Base-by-base conservation (phyloP, 2,888 invertebrate genomes). In the Arctia plantaginis region DNA sequence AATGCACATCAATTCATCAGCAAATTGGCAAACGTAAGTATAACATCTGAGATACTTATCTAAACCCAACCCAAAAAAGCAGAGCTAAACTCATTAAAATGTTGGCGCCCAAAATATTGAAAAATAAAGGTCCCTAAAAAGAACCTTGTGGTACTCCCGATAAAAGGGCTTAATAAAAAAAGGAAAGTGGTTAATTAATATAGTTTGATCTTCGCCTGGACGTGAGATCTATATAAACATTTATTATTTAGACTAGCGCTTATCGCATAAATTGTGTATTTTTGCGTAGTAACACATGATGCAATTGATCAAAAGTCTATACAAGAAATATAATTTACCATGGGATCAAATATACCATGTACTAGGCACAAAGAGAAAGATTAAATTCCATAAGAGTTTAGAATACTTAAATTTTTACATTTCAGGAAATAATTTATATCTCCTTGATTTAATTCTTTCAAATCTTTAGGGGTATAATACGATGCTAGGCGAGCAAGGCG, bases 1-100 rank as follows among this genome's bases (percentile, higher is more conserved):
- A 97, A 98, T 87, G 98, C 98, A 66, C 98, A 98, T 85, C 96
- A 96, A 82, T 98, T 98, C 91, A 98, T 98, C 88, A 94, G 91
- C 77, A 97, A 97, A 87, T 91, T 98, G 69, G 97, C 97, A 41
- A 94, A 97, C 88, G 97, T 97, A 84, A 94, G 95, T 89, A 41
- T 23, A 55, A 0, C 27, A 18, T 64, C 23, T 39, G 51, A 47
- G 12, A 35, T 35, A 55, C n/a, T 55, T 27, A 13, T 3, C 13
- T 27, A 27, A 27, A 27, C 13, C 8, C 51, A 23, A 51, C 39
- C 39, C 3, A 39, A 6, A 39, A 8, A 6, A 39, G 39, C 3
- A 39, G 39, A 39, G 39, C 39, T 41, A 41, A 41, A 59, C 3
- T 12, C 55, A 59, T 59, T 59, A 27, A 59, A 59, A 59, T 13